These are phyloP conservation scores for Drosophila mulleri DNA, from an alignment of 2,888 invertebrate species.

Conservation along the genomic window DNA sequence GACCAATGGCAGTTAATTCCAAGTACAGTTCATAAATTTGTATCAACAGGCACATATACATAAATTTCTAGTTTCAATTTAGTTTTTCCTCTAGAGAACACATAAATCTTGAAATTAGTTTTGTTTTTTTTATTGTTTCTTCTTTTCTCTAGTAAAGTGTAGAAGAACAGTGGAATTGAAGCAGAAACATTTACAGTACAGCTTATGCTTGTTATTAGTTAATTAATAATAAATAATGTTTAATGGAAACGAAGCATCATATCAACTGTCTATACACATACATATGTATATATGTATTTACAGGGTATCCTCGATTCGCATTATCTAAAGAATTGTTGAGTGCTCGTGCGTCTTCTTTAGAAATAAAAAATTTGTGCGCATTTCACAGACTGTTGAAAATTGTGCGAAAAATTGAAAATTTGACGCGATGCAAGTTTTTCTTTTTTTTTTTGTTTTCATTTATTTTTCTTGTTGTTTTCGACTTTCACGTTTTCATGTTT, in stretches of 20 bases:
- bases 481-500: constrained; percentile 49
- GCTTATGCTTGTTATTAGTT: too few relatives aligned
- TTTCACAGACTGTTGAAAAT: constrained; percentile 46
- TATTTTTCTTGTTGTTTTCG: constrained; percentile 3
- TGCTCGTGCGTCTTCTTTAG: constrained; percentile 22
- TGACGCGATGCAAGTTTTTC: constrained; percentile 31
- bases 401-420: constrained; percentile 43
- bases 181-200: too few relatives aligned
- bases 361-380: constrained; percentile 21
- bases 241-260: not conserved
- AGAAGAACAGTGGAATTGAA: too few relatives aligned
- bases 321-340: not conserved
- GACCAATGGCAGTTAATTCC: not conserved
- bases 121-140: not conserved
- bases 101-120: not conserved
- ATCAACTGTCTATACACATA: not conserved
- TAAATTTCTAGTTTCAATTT: too few relatives aligned
- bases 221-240: too few relatives aligned
- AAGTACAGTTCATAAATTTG: too few relatives aligned
- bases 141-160: too few relatives aligned
- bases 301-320: constrained; percentile 21
- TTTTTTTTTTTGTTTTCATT: not conserved
- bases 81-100: not conserved
- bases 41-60: too few relatives aligned
- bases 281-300: not conserved